Percentiles rank a stretch among this genome's conserved stretches.
phyloP scores from a whole-genome alignment of 2,113 vertebrate genomes.

The Ceyx melanurus region DNA sequence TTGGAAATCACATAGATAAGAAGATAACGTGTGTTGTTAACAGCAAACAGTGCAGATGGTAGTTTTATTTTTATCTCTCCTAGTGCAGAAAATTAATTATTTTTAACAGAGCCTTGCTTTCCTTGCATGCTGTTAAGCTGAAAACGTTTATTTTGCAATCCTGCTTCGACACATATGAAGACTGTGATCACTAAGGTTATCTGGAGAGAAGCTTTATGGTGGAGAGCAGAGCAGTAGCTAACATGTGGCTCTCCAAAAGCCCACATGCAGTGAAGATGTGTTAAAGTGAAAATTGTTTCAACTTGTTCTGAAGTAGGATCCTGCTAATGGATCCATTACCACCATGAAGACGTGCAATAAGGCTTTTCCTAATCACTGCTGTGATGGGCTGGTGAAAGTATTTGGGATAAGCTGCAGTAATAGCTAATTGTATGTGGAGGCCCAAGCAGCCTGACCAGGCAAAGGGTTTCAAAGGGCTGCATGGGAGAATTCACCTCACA shows the following conservation, averaged over 20 bases:
- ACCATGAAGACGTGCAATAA: background rate
- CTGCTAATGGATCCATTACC: conserved; percentile 27
- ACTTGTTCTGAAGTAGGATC: background rate
- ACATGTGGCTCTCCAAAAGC: conserved; percentile 8
- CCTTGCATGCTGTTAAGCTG: background rate
- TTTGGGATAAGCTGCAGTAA: background rate
- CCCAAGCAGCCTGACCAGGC: conserved; percentile 11
- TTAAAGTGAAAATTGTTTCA: conserved; percentile 55
- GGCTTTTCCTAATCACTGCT: background rate
- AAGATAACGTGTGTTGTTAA: background rate
- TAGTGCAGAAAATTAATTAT: background rate
- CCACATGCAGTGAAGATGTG: conserved; percentile 6
- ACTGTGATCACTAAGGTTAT: background rate
- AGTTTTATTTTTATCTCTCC: background rate
- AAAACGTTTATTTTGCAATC: background rate
- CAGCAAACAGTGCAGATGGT: background rate
- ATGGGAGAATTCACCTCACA: conserved; percentile 32
- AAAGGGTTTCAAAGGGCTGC: conserved; percentile 34
- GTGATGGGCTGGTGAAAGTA: background rate
- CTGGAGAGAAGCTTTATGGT: background rate
- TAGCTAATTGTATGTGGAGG: conserved; percentile 51
- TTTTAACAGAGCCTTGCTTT: background rate
- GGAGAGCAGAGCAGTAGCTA: background rate
- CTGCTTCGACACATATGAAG: background rate
- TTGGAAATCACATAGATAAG: rapidly evolving